These are phyloP conservation scores for Orcinus orca DNA, from an alignment of 2,113 vertebrate species.

Conservation along the genomic window DNA sequence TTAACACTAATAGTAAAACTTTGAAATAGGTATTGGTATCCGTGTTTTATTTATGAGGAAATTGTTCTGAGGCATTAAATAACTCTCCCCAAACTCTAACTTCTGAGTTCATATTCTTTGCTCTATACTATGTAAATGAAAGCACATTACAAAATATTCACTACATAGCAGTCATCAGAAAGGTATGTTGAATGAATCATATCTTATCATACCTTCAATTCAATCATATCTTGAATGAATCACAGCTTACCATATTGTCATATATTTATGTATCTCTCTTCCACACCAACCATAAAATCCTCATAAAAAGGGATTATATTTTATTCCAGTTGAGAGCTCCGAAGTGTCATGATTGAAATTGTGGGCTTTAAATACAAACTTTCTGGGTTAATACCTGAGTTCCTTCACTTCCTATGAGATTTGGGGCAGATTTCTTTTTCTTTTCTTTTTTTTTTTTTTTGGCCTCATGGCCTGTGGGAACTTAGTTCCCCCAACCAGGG, in stretches of 20 bases:
- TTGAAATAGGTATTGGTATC: background rate
- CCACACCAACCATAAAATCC: background rate
- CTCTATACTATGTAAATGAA: background rate
- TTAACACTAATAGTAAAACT: slow-evolving; percentile 18
- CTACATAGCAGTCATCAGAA: background rate
- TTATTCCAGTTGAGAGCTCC: background rate
- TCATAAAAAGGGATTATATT: background rate
- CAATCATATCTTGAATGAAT: background rate
- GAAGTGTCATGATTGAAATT: background rate
- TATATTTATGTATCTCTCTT: background rate
- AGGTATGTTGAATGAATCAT: background rate
- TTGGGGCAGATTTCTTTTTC: background rate
- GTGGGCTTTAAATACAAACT: background rate
- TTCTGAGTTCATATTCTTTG: background rate
- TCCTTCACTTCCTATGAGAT: background rate
- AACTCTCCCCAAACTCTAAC: background rate
- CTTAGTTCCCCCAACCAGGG: too few species aligned
- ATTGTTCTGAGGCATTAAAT: background rate
- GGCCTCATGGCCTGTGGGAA: too few species aligned
- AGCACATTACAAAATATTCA: background rate
- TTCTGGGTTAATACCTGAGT: background rate
- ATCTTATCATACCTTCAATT: background rate
- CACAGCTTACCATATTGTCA: background rate
- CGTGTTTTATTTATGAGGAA: background rate
- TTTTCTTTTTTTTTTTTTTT: too few species aligned